phyloP scores from a whole-genome alignment of 1,140 invertebrate genomes.

The Nymphalis io region DNA sequence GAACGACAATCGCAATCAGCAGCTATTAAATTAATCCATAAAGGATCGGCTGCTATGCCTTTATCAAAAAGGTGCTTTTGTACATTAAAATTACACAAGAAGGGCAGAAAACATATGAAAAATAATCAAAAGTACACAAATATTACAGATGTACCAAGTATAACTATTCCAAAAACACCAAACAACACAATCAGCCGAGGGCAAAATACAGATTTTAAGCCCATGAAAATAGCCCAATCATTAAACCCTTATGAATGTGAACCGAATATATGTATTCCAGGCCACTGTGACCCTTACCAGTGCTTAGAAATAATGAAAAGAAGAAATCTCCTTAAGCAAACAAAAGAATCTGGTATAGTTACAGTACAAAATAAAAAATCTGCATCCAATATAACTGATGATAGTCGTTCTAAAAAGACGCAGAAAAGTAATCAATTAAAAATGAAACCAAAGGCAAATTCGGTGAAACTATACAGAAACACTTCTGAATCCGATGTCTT shows the following conservation, averaged over 20 bases:
- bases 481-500: background rate
- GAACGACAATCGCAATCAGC: constrained; percentile 29
- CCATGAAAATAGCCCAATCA: constrained; percentile 7
- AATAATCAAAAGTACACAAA: background rate
- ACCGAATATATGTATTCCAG: constrained; percentile 44
- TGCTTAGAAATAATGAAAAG: constrained; percentile 41
- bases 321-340: constrained; percentile 11
- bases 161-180: background rate
- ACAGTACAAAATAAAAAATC: constrained; percentile 14
- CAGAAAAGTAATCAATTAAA: background rate
- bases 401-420: constrained; percentile 8
- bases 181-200: constrained; percentile 19
- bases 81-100: constrained; percentile 48
- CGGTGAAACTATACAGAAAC: background rate
- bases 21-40: constrained; percentile 12
- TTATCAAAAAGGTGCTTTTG: constrained; percentile 42
- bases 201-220: constrained; percentile 35
- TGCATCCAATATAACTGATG: constrained; percentile 8
- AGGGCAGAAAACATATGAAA: constrained; percentile 28
- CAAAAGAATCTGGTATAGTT: constrained; percentile 11
- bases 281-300: constrained; percentile 39
- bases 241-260: constrained; percentile 46
- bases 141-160: background rate
- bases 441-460: background rate
- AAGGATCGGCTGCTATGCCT: constrained; percentile 26